Conservation (phyloP, 1,140 invertebrate genomes). For the Medauroidea extradentata region DNA sequence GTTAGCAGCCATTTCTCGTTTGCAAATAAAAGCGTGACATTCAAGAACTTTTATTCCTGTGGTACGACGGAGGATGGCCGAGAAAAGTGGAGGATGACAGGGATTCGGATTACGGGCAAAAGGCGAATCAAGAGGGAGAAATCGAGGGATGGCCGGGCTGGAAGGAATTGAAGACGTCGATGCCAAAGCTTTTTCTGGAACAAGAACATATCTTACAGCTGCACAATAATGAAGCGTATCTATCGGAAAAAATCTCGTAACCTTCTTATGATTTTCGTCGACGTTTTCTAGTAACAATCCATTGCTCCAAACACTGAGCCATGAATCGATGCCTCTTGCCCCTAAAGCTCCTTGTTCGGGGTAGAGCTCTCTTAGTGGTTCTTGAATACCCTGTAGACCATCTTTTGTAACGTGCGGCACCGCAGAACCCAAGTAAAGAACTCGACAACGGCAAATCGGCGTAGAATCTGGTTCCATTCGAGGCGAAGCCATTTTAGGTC, state of each 20-base stretch:
- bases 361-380: conserved; percentile 93
- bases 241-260: conserved; percentile 96
- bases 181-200: conserved; percentile 48
- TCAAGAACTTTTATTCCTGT: conserved; percentile 98
- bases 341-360: conserved; percentile 82
- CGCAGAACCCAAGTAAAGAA: conserved; percentile 96
- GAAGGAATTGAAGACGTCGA: conserved; percentile 25
- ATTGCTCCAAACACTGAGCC: conserved; percentile 96
- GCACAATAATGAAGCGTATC: conserved; percentile 96
- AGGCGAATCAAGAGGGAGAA: conserved; percentile 93
- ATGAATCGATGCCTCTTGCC: conserved; percentile 91
- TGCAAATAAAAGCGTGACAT: conserved; percentile 98
- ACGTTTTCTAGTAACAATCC: conserved; percentile 95
- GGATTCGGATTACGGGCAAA: conserved; percentile 83
- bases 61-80: conserved; percentile 89
- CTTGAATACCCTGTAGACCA: conserved; percentile 95
- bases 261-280: conserved; percentile 90
- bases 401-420: conserved; percentile 97
- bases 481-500: conserved; percentile 14
- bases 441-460: conserved; percentile 91
- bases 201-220: conserved; percentile 75
- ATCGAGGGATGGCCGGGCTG: conserved; percentile 63
- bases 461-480: conserved; percentile 52
- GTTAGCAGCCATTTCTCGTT: conserved; percentile 90
- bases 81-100: conserved; percentile 93